Evolutionary conservation across 2,888 invertebrate genomes (phyloP).

Genomic region (Tupiocoris notatus): DNA sequence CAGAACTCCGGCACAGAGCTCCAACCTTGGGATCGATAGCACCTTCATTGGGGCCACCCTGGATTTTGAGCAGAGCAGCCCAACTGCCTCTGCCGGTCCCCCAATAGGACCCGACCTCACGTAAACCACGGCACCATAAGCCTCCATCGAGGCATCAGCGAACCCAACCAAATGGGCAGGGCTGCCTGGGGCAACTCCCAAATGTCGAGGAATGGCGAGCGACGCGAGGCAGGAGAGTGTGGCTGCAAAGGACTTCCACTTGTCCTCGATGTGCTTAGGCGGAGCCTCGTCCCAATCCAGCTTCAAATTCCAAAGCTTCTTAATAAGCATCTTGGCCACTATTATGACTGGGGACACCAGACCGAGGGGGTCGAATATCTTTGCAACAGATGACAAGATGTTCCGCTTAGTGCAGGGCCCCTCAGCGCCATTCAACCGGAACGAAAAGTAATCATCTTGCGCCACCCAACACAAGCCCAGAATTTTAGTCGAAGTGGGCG

Average conservation of each 20-base stretch:
- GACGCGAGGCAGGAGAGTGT: not conserved
- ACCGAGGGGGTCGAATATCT: constrained; percentile 21
- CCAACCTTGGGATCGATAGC: no score
- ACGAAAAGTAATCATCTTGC: not conserved
- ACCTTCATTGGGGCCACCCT: no score
- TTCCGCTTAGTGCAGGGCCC: not conserved
- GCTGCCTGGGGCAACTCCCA: not conserved
- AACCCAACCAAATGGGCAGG: not conserved
- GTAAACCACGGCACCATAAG: constrained; percentile 17
- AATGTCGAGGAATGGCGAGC: not conserved
- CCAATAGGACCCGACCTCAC: not conserved
- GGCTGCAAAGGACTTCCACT: not conserved
- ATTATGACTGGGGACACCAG: constrained; percentile 2
- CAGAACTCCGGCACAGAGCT: no score
- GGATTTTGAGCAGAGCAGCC: no score
- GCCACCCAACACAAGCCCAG: no score
- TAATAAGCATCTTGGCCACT: not conserved
- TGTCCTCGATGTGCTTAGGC: not conserved
- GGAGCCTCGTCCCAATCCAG: no score
- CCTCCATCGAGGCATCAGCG: not conserved
- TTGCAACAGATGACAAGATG: not conserved
- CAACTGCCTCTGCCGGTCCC: not conserved
- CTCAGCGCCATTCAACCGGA: not conserved
- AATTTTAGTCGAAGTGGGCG: no score
- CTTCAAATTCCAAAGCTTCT: no score